A percentile compares a stretch with the other conserved stretches of the same genome.
Conservation (phyloP, 2,113 vertebrate species). For the Anarhynchus alexandrinus region DNA sequence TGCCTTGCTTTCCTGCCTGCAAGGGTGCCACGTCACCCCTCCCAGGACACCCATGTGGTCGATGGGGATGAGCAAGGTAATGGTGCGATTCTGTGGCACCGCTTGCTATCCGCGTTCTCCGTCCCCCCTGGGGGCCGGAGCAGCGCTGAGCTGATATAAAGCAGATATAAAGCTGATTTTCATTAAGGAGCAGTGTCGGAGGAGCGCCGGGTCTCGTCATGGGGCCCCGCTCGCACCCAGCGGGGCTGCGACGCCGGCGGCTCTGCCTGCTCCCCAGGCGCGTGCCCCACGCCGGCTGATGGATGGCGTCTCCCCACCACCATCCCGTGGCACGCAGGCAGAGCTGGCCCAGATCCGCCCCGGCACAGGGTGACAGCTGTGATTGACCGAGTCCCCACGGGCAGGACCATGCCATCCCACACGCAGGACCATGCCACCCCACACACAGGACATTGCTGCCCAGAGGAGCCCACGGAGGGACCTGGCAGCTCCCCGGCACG, state of each 20-base stretch:
- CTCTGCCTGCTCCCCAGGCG: not conserved
- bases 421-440: not conserved
- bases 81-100: not conserved
- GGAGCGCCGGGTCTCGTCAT: not conserved
- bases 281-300: accelerated
- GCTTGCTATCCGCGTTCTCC: not conserved
- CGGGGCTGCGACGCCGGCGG: accelerated
- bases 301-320: not conserved
- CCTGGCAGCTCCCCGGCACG: not conserved
- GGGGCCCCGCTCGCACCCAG: not conserved
- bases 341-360: not conserved
- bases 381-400: accelerated
- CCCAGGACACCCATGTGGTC: accelerated
- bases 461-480: not conserved
- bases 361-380: accelerated
- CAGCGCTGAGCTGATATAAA: not conserved
- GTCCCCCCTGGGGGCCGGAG: not conserved
- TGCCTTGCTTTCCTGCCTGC: not conserved
- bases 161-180: constrained; percentile 36
- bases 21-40: not conserved
- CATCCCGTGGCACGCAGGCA: accelerated
- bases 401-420: not conserved
- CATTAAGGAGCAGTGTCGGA: not conserved
- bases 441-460: not conserved
- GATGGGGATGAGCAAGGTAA: not conserved